Evolutionary conservation across 2,113 vertebrate species (phyloP), one percentile per base, ranked within the genome.

Genomic region (Arothron firmamentum): DNA sequence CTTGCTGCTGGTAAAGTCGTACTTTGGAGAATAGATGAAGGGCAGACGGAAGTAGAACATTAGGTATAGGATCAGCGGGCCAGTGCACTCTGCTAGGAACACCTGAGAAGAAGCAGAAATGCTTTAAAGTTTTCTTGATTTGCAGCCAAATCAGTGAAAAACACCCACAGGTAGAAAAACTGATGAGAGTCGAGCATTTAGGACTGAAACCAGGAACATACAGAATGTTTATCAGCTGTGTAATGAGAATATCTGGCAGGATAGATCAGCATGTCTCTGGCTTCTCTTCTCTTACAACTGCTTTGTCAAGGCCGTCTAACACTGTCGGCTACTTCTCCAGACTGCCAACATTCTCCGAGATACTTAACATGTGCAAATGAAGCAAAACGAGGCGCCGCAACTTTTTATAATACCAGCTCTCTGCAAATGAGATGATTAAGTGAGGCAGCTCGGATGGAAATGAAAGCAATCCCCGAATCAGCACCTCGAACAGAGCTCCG

Each of bases 31-130:
- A 2, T 97, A 97, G 79, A 96, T 93, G 81, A 97, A 94, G 46
- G 94, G 94, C 11, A 95, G 90, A 6, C 93, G 90, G 79, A 94
- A 94, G 81, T 96, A 97, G 83, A 97, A 96, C 82, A 95, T 92
- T 74, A 97, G 78, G 74, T 96, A 97, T 66, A 97, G 93, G 70
- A 95, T 72, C 17, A 97, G 90, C 0, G 95, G 94, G 6, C 94
- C 95, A 0, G 87, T 88, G 0, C 94, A 96, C 75, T 97, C 95
- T 0, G 92, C 87, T 50, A 97, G 88, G 86, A 97, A 97, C 53
- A 97, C 95, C 95, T 97, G 72, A 34, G 65, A 19, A 31, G 18
- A 64, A 19, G 60, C 7, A 50, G n/a, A 54, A n/a, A 21, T 4
- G 31, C 10, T 38, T 52, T 23, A 1, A 20, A 19, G 6, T n/a